Percentiles rank a stretch among this genome's conserved stretches.
Conservation (phyloP, 2,113 vertebrate species). For the Nothocercus julius region DNA sequence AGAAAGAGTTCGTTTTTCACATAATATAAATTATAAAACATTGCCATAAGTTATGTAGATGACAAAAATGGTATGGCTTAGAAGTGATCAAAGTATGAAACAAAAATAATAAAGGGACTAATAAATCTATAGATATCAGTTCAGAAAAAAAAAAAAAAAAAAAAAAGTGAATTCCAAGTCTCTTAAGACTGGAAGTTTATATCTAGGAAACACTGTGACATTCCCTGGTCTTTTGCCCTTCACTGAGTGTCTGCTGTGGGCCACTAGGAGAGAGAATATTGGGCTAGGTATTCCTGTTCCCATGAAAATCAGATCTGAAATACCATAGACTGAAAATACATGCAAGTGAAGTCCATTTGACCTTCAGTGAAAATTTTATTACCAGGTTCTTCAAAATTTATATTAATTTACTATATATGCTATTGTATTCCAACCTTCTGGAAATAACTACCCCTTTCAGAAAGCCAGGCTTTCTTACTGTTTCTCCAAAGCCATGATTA, state of each 20-base stretch:
- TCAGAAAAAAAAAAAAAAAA: too few relatives aligned
- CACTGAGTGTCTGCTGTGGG: rapidly evolving
- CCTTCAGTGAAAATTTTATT: background rate
- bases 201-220: background rate
- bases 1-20: background rate
- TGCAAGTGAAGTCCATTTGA: background rate
- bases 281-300: background rate
- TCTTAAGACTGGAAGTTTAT: background rate
- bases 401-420: background rate
- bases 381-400: background rate
- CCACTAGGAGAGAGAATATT: background rate
- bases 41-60: background rate
- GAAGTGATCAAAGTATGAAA: background rate
- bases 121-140: background rate
- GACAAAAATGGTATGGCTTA: background rate
- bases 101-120: background rate
- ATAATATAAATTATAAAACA: background rate
- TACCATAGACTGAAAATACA: background rate
- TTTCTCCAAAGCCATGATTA: background rate
- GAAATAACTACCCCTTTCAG: background rate
- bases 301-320: background rate
- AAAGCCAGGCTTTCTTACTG: background rate
- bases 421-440: background rate
- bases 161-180: too few relatives aligned
- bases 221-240: background rate